phyloP scores from a whole-genome alignment of 2,888 invertebrate genomes.

The Pteria penguin region DNA sequence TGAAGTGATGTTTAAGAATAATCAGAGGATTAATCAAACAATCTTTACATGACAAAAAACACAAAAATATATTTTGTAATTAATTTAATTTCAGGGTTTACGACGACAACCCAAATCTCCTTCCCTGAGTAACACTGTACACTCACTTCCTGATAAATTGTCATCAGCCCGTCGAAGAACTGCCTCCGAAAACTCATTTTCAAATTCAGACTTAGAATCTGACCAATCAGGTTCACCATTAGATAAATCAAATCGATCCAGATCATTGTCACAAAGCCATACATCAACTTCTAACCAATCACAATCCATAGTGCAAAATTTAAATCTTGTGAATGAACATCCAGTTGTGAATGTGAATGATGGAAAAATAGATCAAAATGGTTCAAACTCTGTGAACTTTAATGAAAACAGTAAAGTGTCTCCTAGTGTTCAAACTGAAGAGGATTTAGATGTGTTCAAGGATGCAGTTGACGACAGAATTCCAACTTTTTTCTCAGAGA shows the following conservation, averaged over 20 bases:
- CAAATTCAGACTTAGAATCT: constrained; percentile 35
- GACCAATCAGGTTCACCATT: constrained; percentile 42
- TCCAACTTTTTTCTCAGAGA: constrained; percentile 69
- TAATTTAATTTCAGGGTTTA: not conserved
- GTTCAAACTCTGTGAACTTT: constrained; percentile 1
- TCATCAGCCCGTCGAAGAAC: constrained; percentile 30
- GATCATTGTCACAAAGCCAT: not conserved
- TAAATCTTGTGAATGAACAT: not conserved
- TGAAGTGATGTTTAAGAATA: too few relatives aligned
- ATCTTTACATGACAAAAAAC: too few relatives aligned
- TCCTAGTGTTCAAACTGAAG: constrained; percentile 36
- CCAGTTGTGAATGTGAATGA: not conserved
- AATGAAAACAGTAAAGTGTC: not conserved
- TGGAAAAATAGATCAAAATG: not conserved
- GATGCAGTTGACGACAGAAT: constrained; percentile 68
- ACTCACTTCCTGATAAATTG: not conserved
- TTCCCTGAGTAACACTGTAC: not conserved
- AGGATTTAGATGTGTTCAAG: constrained; percentile 47
- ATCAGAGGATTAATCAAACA: too few relatives aligned
- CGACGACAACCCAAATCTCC: not conserved
- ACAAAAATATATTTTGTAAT: too few relatives aligned
- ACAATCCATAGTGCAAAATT: not conserved
- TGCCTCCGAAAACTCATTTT: constrained; percentile 51
- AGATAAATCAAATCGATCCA: constrained; percentile 26
- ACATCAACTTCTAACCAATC: not conserved